A percentile compares a stretch with the other conserved stretches of the same genome.
phyloP scores from a whole-genome alignment of 2,888 invertebrate species.

The Agapostemon virescens region DNA sequence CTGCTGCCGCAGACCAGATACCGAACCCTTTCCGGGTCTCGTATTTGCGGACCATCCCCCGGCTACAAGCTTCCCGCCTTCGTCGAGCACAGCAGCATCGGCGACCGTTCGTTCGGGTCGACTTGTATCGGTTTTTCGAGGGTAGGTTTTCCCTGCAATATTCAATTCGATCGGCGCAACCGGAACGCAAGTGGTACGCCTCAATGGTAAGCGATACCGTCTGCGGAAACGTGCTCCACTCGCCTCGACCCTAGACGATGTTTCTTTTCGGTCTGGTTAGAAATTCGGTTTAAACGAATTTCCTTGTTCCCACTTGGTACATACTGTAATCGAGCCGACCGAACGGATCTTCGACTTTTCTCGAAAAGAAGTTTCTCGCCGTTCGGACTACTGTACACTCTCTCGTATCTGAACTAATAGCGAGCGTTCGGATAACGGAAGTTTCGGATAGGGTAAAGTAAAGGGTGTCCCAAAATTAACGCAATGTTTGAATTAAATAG shows the following conservation, averaged over 20 bases:
- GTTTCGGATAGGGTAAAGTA: too few relatives aligned
- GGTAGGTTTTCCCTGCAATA: slow-evolving; percentile 45
- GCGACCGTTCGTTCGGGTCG: slow-evolving; percentile 19
- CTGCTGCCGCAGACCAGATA: slow-evolving; percentile 8
- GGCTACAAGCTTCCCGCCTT: slow-evolving; percentile 47
- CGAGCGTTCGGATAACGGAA: too few relatives aligned
- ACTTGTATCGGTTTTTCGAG: slow-evolving; percentile 48
- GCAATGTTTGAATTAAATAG: too few relatives aligned
- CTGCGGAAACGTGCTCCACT: slow-evolving; percentile 30
- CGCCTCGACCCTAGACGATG: background rate
- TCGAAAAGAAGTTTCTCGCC: background rate
- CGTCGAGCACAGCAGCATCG: background rate
- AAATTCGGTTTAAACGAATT: slow-evolving; percentile 9
- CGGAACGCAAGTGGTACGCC: slow-evolving; percentile 21
- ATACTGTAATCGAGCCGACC: background rate
- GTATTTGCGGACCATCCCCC: slow-evolving; percentile 23
- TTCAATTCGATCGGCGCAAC: slow-evolving; percentile 47
- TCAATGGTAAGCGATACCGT: slow-evolving; percentile 31
- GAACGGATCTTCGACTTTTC: background rate
- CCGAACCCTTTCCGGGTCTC: slow-evolving; percentile 37
- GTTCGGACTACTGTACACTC: background rate
- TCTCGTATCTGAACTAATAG: background rate
- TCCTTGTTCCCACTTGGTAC: background rate
- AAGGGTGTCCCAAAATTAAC: too few relatives aligned
- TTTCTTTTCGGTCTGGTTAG: background rate